A percentile compares a stretch with the other conserved stretches of the same genome.
Evolutionary conservation across 2,113 vertebrate genomes (phyloP).

Genomic region (Hemiscyllium ocellatum): DNA sequence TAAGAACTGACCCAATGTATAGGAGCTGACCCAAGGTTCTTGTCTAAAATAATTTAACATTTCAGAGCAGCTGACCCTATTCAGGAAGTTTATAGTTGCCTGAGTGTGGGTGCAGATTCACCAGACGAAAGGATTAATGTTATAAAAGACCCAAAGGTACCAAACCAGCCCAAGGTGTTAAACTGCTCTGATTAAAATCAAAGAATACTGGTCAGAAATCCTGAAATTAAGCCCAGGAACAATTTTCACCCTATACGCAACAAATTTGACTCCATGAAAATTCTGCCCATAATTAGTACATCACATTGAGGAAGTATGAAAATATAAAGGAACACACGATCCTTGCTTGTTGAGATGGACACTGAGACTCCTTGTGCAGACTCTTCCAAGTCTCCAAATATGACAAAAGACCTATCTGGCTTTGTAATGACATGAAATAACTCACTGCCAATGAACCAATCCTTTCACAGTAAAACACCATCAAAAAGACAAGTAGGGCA

Average conservation of each 20-base stretch:
- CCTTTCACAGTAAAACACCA: background rate
- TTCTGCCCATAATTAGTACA: background rate
- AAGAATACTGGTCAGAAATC: no score
- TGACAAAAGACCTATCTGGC: background rate
- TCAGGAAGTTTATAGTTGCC: background rate
- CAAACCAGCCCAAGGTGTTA: no score
- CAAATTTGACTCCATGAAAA: background rate
- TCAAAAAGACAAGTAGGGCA: background rate
- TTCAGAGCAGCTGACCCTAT: background rate
- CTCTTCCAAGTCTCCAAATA: background rate
- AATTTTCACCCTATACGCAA: no score
- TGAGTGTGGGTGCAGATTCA: background rate
- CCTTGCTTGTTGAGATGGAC: background rate
- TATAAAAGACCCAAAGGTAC: background rate
- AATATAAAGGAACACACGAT: background rate
- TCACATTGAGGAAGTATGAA: background rate
- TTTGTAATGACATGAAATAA: background rate
- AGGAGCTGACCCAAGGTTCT: background rate
- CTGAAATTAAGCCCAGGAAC: no score
- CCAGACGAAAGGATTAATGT: background rate
- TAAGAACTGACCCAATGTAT: background rate
- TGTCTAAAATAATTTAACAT: background rate
- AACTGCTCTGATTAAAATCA: no score
- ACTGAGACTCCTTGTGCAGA: background rate
- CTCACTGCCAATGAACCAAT: background rate